Evolutionary conservation across 2,113 vertebrate genomes (phyloP).

Genomic region (Vulpes lagopus): DNA sequence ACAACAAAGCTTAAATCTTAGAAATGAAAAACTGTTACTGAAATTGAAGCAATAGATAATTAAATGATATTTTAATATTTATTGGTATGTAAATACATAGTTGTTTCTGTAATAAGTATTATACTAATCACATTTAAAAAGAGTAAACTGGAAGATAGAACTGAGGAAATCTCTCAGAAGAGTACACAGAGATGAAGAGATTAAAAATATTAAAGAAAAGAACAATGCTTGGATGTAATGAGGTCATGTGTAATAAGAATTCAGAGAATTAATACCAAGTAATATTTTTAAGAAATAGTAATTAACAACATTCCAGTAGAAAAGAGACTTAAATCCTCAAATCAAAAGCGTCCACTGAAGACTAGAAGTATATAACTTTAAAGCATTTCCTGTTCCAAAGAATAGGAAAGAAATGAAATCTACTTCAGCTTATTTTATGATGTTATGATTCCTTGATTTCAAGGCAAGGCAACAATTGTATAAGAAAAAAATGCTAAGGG

Average conservation of each 20-base stretch:
- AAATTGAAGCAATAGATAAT: neutral
- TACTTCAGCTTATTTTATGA: neutral
- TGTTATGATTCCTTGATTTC: neutral
- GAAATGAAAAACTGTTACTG: neutral
- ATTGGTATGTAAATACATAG: neutral
- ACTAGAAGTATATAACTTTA: neutral
- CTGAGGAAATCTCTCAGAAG: neutral
- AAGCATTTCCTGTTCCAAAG: neutral
- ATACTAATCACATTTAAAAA: neutral
- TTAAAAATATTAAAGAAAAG: neutral
- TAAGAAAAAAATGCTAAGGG: neutral
- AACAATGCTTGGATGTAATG: neutral
- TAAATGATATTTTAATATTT: neutral
- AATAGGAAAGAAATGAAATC: neutral
- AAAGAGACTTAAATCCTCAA: neutral
- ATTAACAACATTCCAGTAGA: neutral
- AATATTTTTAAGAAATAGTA: neutral
- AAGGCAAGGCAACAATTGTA: neutral
- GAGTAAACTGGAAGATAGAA: neutral
- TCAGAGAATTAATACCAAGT: neutral
- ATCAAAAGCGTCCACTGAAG: neutral
- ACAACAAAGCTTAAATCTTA: neutral
- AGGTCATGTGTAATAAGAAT: neutral
- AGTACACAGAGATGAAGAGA: neutral
- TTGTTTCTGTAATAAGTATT: neutral